Evolutionary conservation across 53 echinoderm and acorn worm species (phyloP).

Genomic region (Echinometra lucunter): DNA sequence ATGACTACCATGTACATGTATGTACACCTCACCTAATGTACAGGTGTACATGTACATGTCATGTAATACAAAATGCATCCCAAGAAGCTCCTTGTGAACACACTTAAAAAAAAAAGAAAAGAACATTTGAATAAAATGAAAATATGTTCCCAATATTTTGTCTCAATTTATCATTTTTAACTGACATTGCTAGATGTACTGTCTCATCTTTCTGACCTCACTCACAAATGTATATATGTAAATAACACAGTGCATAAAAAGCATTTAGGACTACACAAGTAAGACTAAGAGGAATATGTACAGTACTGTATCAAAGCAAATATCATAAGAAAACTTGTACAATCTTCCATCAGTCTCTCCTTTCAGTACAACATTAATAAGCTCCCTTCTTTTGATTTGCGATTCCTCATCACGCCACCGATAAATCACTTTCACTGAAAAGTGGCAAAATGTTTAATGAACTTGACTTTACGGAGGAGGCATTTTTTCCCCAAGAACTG

Average conservation of each 20-base stretch:
- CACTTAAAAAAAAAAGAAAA: neutral
- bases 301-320: too few species aligned
- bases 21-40: neutral
- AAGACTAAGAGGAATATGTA: too few species aligned
- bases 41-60: neutral
- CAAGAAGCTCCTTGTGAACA: neutral
- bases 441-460: conserved; percentile 5
- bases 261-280: neutral
- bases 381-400: neutral
- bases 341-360: neutral
- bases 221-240: too few species aligned
- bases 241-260: neutral
- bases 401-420: neutral
- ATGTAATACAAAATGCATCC: neutral
- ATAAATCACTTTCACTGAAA: neutral
- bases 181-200: neutral
- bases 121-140: neutral
- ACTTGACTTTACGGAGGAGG: neutral
- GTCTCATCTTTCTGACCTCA: too few species aligned
- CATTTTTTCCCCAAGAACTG: neutral
- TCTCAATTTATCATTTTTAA: neutral
- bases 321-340: too few species aligned
- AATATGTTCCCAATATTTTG: neutral
- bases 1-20: neutral
- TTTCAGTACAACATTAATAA: too few species aligned